Base-by-base conservation (phyloP, 2,888 invertebrate genomes). In the Pollenia labialis region DNA sequence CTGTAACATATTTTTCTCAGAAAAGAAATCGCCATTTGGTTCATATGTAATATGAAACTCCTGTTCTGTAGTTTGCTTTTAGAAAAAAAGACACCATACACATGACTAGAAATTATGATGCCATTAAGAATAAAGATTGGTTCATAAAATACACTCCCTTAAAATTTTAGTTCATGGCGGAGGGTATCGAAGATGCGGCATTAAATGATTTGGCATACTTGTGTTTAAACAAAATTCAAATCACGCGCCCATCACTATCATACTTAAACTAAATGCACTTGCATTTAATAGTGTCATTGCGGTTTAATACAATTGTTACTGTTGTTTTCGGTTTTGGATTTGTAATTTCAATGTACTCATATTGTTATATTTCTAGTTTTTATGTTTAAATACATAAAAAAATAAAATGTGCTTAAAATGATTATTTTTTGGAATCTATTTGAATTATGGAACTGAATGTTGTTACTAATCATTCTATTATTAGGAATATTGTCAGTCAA, bases 401-500 rank as follows among this genome's bases (percentile, higher is more conserved):
- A 52, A 18, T 23, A 54, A 64, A 66, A 42, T 68, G 52, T 46
- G 58, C n/a, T 68, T 7, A 48, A 76, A 69, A 54, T 82, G 40
- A 76, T 54, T 71, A 62, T 64, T 42, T 50, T 50, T 50, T 9
- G 32, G 14, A 50, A n/a, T 42, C 14, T 40, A 48, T 40, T 68
- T 71, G 48, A 62, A 71, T 82, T 76, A 56, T 71, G 23, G 66
- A 50, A 42, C 64, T 56, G 48, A 48, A 74, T 72, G 56, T 60
- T 56, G 44, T 66, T 74, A 56, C 58, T 79, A 75, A 79, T 86
- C 68, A 16, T 69, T 77, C 81, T 85, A 77, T 74, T 69, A 74
- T 81, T 85, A 85, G 81, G 18, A 68, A 23, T 4, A 50, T 79
- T 84, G 66, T 72, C 64, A 77, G 9, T 64, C 62, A 48, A 66